phyloP scores from a whole-genome alignment of 2,113 vertebrate genomes.

The Sceloporus undulatus region DNA sequence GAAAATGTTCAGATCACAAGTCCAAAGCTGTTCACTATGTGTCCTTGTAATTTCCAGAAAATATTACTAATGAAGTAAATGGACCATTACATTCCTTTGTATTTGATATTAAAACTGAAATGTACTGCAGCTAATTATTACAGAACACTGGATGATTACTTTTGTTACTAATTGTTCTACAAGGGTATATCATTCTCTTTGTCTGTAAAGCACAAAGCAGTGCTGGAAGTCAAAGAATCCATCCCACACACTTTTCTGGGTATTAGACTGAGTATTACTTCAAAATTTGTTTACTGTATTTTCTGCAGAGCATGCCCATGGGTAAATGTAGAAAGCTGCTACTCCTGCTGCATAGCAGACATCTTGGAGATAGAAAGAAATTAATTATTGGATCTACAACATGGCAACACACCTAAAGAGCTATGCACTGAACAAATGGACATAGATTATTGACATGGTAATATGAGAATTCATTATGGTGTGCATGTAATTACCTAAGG shows the following conservation, averaged over 20 bases:
- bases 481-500: neutral
- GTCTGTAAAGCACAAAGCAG: neutral
- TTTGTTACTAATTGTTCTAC: slow-evolving; percentile 16
- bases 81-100: neutral
- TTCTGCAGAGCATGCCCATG: neutral
- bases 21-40: neutral
- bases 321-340: neutral
- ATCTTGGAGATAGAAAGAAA: neutral
- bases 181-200: neutral
- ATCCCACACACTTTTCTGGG: neutral
- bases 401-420: neutral
- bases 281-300: neutral
- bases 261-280: neutral
- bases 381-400: neutral
- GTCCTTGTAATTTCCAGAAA: neutral
- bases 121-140: neutral
- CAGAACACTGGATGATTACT: neutral
- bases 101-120: neutral
- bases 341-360: neutral
- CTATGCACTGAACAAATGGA: neutral
- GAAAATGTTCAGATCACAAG: neutral
- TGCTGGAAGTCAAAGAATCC: neutral
- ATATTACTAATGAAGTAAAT: slow-evolving; percentile 7
- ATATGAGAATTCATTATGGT: neutral
- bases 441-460: neutral